phyloP scores from a whole-genome alignment of 2,888 invertebrate species.

The Clivina fossor region DNA sequence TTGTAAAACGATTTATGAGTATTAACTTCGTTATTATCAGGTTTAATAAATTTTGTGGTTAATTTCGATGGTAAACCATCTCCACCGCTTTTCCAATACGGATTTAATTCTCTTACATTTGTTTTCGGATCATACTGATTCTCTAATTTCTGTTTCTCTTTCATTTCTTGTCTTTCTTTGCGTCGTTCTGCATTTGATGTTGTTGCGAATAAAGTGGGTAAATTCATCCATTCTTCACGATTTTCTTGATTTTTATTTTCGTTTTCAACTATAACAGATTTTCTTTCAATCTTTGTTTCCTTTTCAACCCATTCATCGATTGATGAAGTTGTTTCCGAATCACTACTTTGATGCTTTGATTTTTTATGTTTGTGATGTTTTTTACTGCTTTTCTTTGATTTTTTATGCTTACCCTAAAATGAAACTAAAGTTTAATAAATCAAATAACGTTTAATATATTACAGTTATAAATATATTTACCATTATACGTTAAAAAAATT shows the following conservation, averaged over 20 bases:
- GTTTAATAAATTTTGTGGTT: slow-evolving; percentile 52
- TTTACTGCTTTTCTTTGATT: slow-evolving; percentile 52
- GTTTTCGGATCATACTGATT: slow-evolving; percentile 70
- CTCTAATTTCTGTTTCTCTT: slow-evolving; percentile 57
- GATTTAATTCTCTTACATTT: slow-evolving; percentile 80
- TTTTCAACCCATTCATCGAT: slow-evolving; percentile 68
- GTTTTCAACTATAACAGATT: slow-evolving; percentile 31
- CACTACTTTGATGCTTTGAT: slow-evolving; percentile 38
- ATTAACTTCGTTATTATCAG: slow-evolving; percentile 52
- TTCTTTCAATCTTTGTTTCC: slow-evolving; percentile 31
- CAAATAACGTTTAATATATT: no score
- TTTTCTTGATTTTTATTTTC: slow-evolving; percentile 40
- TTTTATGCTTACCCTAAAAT: no score
- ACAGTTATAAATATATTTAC: no score
- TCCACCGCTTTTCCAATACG: slow-evolving; percentile 90
- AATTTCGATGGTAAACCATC: slow-evolving; percentile 70
- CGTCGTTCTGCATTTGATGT: slow-evolving; percentile 53
- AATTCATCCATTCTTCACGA: slow-evolving; percentile 81
- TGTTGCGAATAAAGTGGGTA: slow-evolving; percentile 56
- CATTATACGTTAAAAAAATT: no score
- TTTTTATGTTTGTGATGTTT: slow-evolving; percentile 48
- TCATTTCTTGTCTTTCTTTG: slow-evolving; percentile 54
- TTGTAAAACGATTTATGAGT: slow-evolving; percentile 44
- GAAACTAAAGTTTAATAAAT: no score
- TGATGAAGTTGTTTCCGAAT: slow-evolving; percentile 44